Evolutionary conservation across 1,140 invertebrate species (phyloP).

Genomic region (fruit fly (Drosophila melanogaster)): DNA sequence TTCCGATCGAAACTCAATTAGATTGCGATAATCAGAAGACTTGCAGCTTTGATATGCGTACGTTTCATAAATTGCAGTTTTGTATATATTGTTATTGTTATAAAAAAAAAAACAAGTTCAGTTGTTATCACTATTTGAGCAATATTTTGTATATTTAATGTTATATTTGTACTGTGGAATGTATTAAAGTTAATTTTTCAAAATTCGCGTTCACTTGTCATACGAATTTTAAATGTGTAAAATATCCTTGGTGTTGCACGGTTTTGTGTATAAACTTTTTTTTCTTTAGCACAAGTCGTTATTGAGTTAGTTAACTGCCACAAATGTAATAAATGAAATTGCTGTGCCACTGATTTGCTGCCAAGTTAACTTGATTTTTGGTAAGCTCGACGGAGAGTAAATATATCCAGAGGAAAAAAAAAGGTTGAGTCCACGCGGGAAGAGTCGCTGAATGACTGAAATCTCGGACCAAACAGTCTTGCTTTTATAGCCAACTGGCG

Average conservation of each 20-base stretch:
- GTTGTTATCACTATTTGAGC: too few relatives aligned
- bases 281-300: conserved; percentile 3
- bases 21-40: not conserved
- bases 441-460: conserved; percentile 59
- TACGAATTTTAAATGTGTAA: too few relatives aligned
- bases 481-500: conserved; percentile 68
- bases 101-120: not conserved
- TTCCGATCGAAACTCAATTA: not conserved
- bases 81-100: too few relatives aligned
- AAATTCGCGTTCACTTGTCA: not conserved
- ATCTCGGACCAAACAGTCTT: conserved; percentile 35
- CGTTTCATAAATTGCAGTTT: not conserved
- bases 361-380: conserved; percentile 36
- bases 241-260: too few relatives aligned
- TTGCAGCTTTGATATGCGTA: conserved; percentile 8
- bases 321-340: conserved; percentile 32
- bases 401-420: conserved; percentile 4
- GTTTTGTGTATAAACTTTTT: not conserved
- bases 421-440: conserved; percentile 13
- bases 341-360: conserved; percentile 27
- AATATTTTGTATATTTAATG: not conserved
- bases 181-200: too few relatives aligned
- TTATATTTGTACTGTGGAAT: not conserved
- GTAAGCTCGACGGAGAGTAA: not conserved
- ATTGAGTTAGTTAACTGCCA: conserved; percentile 19